Conservation (phyloP, 2,797 vertebrate species). For the Enteromius fasciolatus region DNA sequence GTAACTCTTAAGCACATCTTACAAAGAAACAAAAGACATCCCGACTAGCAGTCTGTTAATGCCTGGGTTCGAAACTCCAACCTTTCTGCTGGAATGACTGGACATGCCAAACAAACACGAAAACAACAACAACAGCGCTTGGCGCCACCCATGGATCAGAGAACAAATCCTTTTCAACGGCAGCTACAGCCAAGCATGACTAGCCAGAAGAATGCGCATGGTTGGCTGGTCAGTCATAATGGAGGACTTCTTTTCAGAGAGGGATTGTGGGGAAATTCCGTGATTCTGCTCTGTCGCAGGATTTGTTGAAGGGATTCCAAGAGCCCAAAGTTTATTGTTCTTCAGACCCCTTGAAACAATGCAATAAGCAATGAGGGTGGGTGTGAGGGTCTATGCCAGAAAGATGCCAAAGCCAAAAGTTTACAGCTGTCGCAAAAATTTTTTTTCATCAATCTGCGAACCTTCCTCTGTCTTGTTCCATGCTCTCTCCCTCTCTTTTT, state of each 20-base stretch:
- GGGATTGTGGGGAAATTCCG: conserved; percentile 81
- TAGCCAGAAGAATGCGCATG: conserved; percentile 79
- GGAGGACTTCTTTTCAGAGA: conserved; percentile 74
- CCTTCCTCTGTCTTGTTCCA: conserved; percentile 38
- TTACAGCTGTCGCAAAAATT: conserved; percentile 70
- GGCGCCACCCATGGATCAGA: conserved; percentile 47
- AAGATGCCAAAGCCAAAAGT: conserved; percentile 65
- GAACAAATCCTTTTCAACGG: conserved; percentile 56
- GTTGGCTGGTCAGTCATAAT: conserved; percentile 82
- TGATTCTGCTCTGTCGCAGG: conserved; percentile 61
- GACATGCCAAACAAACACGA: conserved; percentile 37
- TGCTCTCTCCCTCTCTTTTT: neutral
- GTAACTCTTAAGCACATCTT: conserved; percentile 34
- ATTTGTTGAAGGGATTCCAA: conserved; percentile 52
- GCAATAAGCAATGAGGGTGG: conserved; percentile 62
- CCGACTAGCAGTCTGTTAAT: conserved; percentile 3
- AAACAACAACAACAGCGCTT: conserved; percentile 36
- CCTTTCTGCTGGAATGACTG: conserved; percentile 31
- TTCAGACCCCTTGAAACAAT: conserved; percentile 52
- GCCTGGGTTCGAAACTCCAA: conserved; percentile 35
- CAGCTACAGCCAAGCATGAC: conserved; percentile 67
- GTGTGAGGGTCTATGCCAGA: conserved; percentile 30
- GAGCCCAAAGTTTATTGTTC: conserved; percentile 58
- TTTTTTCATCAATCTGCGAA: conserved; percentile 52
- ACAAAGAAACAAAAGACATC: conserved; percentile 30